Percentiles rank a stretch among this genome's conserved stretches.
Evolutionary conservation across 2,113 vertebrate genomes (phyloP).

Genomic region (Ellobius talpinus): DNA sequence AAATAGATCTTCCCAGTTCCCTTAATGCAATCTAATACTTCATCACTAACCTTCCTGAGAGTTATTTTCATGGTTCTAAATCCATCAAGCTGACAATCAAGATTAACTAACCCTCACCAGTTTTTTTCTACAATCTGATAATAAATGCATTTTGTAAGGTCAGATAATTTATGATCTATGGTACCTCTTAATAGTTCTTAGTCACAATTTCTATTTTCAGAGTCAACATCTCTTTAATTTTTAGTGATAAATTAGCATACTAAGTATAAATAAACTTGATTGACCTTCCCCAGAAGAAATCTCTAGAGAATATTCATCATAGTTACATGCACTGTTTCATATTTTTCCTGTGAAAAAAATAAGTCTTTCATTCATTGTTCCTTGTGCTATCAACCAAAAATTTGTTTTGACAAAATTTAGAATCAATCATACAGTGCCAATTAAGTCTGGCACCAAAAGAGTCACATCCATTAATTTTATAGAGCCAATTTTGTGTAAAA

Average conservation of each 20-base stretch:
- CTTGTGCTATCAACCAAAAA: neutral
- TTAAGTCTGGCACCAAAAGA: slow-evolving; percentile 31
- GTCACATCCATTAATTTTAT: slow-evolving; percentile 14
- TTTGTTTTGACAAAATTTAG: slow-evolving; percentile 35
- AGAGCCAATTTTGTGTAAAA: slow-evolving; percentile 30
- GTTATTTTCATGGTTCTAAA: neutral
- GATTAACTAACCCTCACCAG: neutral
- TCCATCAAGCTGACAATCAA: neutral
- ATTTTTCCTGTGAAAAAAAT: slow-evolving; percentile 11
- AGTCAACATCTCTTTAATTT: neutral
- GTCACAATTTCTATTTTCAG: neutral
- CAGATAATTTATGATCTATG: neutral
- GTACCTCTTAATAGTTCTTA: neutral
- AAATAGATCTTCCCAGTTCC: neutral
- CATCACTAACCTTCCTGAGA: neutral
- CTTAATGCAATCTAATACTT: neutral
- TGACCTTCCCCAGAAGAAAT: neutral
- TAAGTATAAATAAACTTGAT: neutral
- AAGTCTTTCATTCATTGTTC: neutral
- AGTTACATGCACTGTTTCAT: neutral
- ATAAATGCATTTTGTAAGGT: neutral
- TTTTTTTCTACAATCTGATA: neutral
- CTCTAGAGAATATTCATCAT: neutral
- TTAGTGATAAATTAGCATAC: neutral
- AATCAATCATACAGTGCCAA: slow-evolving; percentile 12